Evolutionary conservation across 2,888 invertebrate species (phyloP), one percentile per base, ranked within the genome.

Genomic region (Agrochola circellaris): DNA sequence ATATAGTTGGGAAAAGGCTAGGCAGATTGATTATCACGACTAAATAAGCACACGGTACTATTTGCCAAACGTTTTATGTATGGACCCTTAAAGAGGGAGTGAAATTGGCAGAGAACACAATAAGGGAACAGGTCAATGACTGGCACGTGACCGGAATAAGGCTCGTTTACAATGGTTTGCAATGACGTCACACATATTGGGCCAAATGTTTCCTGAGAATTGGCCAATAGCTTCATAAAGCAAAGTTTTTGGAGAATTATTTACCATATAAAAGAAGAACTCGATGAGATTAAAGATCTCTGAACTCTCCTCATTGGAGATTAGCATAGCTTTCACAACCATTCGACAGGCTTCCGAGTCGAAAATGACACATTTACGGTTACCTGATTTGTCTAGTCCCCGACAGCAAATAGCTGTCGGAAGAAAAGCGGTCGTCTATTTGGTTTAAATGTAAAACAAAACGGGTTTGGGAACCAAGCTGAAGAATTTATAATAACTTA

Each of bases 101-200:
- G 58, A 61, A 84, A 80, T 81, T 84, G 73, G 69, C 51, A 68
- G 71, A 38, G 66, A 77, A 75, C 67, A 58, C 68, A 84, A 87
- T 87, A 77, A 87, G 62, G 72, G 56, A 64, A 65, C 61, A 61
- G 84, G 76, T 82, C 84, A 73, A 70, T 77, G 85, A 74, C 69
- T 48, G 26, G 70, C 54, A 75, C 75, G 87, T 84, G 84, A 84
- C 51, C 42, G 62, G 45, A 83, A 48, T 65, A 61, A 66, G 74
- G 30, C 23, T 8, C 45, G 54, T 65, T 48, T 54, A 48, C n/a
- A 72, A 67, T 54, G 48, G 42, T 26, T 26, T 5, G 42, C 4
- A 48, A 42, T 77, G 42, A 61, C 51, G 65, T 56, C 64, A 38
- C 34, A 54, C 23, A 26, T 65, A n/a, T 70, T 64, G 30, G 45